Evolutionary conservation across 2,888 invertebrate species (phyloP), one percentile per base, ranked within the genome.

Genomic region (Leptopilina drosophilae): DNA sequence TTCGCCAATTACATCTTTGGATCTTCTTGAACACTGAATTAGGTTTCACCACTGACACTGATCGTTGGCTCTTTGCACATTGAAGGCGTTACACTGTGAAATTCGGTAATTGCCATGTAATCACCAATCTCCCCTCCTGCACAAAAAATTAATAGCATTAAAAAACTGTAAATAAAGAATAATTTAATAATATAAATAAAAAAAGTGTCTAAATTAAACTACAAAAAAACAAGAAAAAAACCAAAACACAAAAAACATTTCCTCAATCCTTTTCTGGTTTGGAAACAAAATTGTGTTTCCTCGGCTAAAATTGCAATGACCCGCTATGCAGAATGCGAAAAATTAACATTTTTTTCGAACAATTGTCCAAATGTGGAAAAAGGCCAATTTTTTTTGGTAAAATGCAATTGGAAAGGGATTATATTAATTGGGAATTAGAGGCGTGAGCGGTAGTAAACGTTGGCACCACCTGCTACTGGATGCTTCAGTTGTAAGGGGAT

Each of bases 401-500:
- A 73, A 73, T 73, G 33, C 33, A 53, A 56, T 49, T 73, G 56
- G 33, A 73, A 40, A 49, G 73, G 83, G 82, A 81, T 83, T 82
- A 84, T 89, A 90, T 91, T 91, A 91, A 91, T 91, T 91, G 90
- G 89, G 90, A 90, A 91, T 91, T 91, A 91, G 90, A 90, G 89
- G 88, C 88, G 87, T 85, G 89, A 88, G 89, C 85, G 87, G 85
- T 81, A 84, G 86, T 87, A 86, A 87, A 87, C 85, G 88, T 88
- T 86, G 83, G 82, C 86, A 88, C 91, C 91, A 91, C 91, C 91
- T 91, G 91, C 91, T 91, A 90, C 90, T 85, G 56, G 77, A 77
- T 76, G 80, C 79, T 78, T 81, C 79, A 82, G 82, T 87, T 83
- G 83, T 83, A 81, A 87, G 87, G 85, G 90, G 89, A 90, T 91